Evolutionary conservation across 2,888 invertebrate genomes (phyloP).

Genomic region (Lapara coniferarum): DNA sequence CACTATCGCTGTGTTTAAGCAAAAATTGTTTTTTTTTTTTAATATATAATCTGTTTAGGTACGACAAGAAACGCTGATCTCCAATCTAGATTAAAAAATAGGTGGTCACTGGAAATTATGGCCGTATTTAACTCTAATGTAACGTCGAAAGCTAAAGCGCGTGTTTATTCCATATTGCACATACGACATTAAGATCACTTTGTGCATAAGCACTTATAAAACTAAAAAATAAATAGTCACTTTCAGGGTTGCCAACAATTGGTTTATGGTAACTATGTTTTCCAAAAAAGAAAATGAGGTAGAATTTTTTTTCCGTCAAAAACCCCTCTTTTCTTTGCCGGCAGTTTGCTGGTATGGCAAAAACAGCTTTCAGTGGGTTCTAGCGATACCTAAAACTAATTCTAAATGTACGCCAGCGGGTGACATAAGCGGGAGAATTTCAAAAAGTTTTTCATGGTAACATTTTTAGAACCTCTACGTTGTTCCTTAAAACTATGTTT

Average conservation of each 20-base stretch:
- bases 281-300: constrained; percentile 36
- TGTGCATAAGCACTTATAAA: constrained; percentile 56
- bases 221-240: constrained; percentile 25
- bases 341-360: constrained; percentile 47
- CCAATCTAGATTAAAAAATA: constrained; percentile 31
- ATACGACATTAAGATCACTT: constrained; percentile 56
- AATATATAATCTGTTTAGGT: constrained; percentile 1
- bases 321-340: constrained; percentile 43
- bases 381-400: constrained; percentile 78
- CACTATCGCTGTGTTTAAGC: not conserved
- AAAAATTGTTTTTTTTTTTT: not conserved
- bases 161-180: constrained; percentile 56
- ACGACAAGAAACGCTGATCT: constrained; percentile 2
- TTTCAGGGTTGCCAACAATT: constrained; percentile 23
- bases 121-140: constrained; percentile 50
- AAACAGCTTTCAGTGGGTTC: constrained; percentile 57
- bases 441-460: constrained; percentile 45
- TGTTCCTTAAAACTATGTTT: constrained; percentile 59
- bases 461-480: constrained; percentile 57
- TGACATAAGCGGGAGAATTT: constrained; percentile 25
- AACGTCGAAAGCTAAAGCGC: constrained; percentile 54
- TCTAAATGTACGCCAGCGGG: constrained; percentile 35
- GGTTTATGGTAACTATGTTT: constrained; percentile 31
- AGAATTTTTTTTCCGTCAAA: constrained; percentile 47
- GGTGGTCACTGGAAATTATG: constrained; percentile 54